Conservation (phyloP, 2,888 invertebrate genomes). For the Phengaris arion region DNA sequence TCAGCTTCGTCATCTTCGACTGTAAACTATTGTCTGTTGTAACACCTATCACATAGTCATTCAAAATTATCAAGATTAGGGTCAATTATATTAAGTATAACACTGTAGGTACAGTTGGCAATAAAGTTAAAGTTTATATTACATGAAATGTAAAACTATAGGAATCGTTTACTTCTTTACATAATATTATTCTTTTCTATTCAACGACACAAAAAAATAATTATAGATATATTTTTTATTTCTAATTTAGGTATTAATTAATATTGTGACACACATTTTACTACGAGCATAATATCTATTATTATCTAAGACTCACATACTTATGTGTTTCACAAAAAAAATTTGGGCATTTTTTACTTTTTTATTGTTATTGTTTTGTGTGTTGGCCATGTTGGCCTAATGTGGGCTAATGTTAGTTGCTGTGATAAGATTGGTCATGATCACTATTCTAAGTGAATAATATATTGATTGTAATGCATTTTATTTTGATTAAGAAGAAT, state of each 20-base stretch:
- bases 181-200: too few relatives aligned
- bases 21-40: not conserved
- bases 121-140: not conserved
- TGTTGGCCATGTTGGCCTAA: not conserved
- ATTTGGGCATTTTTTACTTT: not conserved
- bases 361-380: constrained; percentile 14
- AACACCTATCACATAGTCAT: not conserved
- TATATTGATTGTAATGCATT: constrained; percentile 12
- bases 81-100: not conserved
- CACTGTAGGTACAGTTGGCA: not conserved
- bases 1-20: not conserved
- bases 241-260: too few relatives aligned
- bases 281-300: too few relatives aligned
- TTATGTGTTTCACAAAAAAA: not conserved
- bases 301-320: not conserved
- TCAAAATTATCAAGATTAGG: not conserved
- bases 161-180: too few relatives aligned
- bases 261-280: too few relatives aligned
- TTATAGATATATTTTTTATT: too few relatives aligned
- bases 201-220: too few relatives aligned
- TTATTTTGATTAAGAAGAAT: not conserved
- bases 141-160: too few relatives aligned
- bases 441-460: not conserved
- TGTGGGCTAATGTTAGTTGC: constrained; percentile 3
- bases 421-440: constrained; percentile 16